These are phyloP conservation scores for Philereme transversata DNA, from an alignment of 2,888 invertebrate species.

Conservation along the genomic window DNA sequence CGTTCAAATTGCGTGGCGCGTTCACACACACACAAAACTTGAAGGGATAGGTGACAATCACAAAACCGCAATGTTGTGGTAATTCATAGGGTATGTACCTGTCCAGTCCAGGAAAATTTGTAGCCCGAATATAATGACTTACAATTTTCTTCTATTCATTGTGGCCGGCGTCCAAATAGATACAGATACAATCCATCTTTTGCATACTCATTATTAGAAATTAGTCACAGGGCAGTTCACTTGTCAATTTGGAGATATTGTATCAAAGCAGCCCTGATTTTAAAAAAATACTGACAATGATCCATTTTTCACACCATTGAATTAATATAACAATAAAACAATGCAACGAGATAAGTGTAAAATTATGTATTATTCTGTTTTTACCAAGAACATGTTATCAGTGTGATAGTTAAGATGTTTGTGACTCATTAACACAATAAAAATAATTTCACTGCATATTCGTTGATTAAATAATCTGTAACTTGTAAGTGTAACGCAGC, in stretches of 20 bases:
- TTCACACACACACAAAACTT: too few species aligned
- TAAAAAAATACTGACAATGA: constrained; percentile 16
- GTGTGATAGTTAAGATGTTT: constrained; percentile 59
- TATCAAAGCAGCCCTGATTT: constrained; percentile 66
- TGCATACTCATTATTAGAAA: constrained; percentile 53
- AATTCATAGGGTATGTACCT: too few species aligned
- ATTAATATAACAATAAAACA: constrained; percentile 14
- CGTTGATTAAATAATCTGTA: too few species aligned
- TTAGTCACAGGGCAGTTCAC: constrained; percentile 50
- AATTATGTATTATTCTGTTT: constrained; percentile 52
- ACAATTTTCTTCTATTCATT: constrained; percentile 79
- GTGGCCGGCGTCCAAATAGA: constrained; percentile 45
- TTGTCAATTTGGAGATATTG: constrained; percentile 64
- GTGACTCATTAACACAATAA: constrained; percentile 56
- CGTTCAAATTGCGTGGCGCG: too few species aligned
- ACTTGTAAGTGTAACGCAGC: too few species aligned
- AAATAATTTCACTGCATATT: constrained; percentile 32
- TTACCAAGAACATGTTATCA: constrained; percentile 64
- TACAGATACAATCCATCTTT: constrained; percentile 42
- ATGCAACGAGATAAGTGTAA: constrained; percentile 34
- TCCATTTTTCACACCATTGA: constrained; percentile 24
- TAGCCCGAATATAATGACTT: constrained; percentile 49
- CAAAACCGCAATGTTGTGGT: too few species aligned
- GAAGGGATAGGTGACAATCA: too few species aligned
- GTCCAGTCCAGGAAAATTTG: too few species aligned